phyloP scores from a whole-genome alignment of 2,113 vertebrate genomes.

The Daubentonia madagascariensis region DNA sequence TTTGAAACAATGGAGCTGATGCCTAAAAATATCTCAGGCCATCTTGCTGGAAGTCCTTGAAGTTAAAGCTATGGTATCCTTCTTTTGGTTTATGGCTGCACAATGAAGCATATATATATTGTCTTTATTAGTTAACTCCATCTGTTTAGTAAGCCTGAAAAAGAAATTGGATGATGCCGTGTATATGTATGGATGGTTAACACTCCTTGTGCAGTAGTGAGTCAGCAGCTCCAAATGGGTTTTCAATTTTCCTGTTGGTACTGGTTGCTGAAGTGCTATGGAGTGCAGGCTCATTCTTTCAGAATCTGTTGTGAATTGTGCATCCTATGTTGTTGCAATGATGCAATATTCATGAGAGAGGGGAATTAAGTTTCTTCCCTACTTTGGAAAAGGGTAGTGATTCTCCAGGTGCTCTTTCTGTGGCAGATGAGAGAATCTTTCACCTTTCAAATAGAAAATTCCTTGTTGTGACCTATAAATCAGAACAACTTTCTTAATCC shows the following conservation, averaged over 20 bases:
- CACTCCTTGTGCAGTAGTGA: not conserved
- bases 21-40: slow-evolving; percentile 11
- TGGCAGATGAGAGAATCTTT: not conserved
- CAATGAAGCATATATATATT: not conserved
- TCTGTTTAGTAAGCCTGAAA: slow-evolving; percentile 57
- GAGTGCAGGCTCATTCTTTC: not conserved
- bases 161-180: not conserved
- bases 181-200: not conserved
- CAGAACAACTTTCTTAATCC: not conserved
- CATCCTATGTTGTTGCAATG: not conserved
- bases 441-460: not conserved
- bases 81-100: slow-evolving; percentile 15
- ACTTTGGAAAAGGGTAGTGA: not conserved
- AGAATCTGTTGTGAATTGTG: not conserved
- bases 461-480: not conserved
- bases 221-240: not conserved
- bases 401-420: not conserved
- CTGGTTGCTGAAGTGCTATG: not conserved
- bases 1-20: slow-evolving; percentile 44
- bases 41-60: slow-evolving; percentile 42
- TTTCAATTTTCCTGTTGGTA: slow-evolving; percentile 14
- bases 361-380: not conserved
- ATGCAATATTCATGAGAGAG: not conserved
- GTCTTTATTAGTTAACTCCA: slow-evolving; percentile 53
- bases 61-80: slow-evolving; percentile 37